phyloP scores from a whole-genome alignment of 2,888 invertebrate species.

The Gandaritis pyraliata region DNA sequence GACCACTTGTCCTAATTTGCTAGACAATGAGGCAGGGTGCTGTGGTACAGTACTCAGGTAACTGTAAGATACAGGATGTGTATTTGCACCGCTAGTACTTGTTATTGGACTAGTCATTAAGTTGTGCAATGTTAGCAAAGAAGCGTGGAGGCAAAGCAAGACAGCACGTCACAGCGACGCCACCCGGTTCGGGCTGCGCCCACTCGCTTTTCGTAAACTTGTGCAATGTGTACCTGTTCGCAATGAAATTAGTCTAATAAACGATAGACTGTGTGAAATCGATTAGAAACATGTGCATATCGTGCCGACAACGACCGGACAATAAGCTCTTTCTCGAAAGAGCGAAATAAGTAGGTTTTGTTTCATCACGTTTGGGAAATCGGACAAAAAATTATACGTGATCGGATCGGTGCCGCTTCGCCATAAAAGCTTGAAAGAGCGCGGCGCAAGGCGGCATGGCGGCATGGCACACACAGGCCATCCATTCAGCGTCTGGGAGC shows the following conservation, averaged over 20 bases:
- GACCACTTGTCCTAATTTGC: too few species aligned
- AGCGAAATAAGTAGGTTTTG: conserved; percentile 52
- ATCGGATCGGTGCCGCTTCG: conserved; percentile 54
- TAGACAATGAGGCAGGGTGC: too few species aligned
- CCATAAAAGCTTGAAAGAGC: conserved; percentile 55
- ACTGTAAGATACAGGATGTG: conserved; percentile 1
- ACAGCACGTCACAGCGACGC: conserved; percentile 52
- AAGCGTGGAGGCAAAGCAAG: conserved; percentile 14
- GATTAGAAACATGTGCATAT: conserved; percentile 54
- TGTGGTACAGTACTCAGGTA: too few species aligned
- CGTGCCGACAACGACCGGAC: conserved; percentile 53
- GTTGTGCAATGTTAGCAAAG: conserved; percentile 55
- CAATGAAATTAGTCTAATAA: conserved; percentile 55
- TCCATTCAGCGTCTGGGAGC: conserved; percentile 76
- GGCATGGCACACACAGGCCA: conserved; percentile 45
- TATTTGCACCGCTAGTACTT: conserved; percentile 1
- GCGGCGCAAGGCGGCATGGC: conserved; percentile 44
- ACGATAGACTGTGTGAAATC: conserved; percentile 58
- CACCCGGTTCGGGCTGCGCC: conserved; percentile 49
- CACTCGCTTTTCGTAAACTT: conserved; percentile 62
- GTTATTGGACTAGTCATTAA: conserved; percentile 30
- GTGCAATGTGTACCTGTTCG: conserved; percentile 65
- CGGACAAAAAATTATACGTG: conserved; percentile 62
- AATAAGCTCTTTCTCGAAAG: conserved; percentile 50
- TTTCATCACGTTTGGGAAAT: conserved; percentile 60